Percentiles rank a stretch among this genome's conserved stretches.
Conservation (phyloP, 2,797 vertebrate genomes). For the Trachops cirrhosus region DNA sequence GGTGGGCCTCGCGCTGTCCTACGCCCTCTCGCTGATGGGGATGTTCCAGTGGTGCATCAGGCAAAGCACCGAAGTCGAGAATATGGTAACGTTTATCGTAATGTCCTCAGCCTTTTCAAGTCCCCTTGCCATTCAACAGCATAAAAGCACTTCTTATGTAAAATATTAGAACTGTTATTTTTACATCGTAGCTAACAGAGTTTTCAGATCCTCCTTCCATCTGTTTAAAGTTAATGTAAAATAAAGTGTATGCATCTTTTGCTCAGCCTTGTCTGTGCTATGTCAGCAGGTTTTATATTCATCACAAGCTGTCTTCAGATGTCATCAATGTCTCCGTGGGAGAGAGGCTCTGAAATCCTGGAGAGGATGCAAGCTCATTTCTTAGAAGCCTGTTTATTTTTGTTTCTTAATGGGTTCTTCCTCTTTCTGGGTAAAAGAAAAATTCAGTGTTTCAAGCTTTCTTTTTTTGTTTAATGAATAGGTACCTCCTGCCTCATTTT, state of each 20-base stretch:
- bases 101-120: slow-evolving; percentile 54
- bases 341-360: slow-evolving; percentile 65
- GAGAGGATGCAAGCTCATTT: slow-evolving; percentile 56
- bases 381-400: slow-evolving; percentile 60
- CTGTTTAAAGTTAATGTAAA: slow-evolving; percentile 70
- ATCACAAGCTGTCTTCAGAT: slow-evolving; percentile 66
- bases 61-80: slow-evolving; percentile 96
- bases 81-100: slow-evolving; percentile 89
- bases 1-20: slow-evolving; percentile 93
- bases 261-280: slow-evolving; percentile 55
- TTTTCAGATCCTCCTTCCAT: slow-evolving; percentile 48
- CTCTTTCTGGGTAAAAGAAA: slow-evolving; percentile 41
- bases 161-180: slow-evolving; percentile 72
- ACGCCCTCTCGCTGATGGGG: slow-evolving; percentile 93
- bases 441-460: slow-evolving; percentile 48
- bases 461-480: slow-evolving; percentile 27
- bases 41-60: slow-evolving; percentile 98
- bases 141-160: slow-evolving; percentile 65
- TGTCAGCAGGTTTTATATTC: slow-evolving; percentile 72
- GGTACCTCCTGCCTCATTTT: not conserved
- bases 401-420: slow-evolving; percentile 45
- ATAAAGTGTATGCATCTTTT: slow-evolving; percentile 65
- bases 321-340: slow-evolving; percentile 59
- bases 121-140: slow-evolving; percentile 37
- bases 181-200: slow-evolving; percentile 38